Evolutionary conservation across 2,113 vertebrate species (phyloP), one percentile per base, ranked within the genome.

Genomic region (Bos javanicus): DNA sequence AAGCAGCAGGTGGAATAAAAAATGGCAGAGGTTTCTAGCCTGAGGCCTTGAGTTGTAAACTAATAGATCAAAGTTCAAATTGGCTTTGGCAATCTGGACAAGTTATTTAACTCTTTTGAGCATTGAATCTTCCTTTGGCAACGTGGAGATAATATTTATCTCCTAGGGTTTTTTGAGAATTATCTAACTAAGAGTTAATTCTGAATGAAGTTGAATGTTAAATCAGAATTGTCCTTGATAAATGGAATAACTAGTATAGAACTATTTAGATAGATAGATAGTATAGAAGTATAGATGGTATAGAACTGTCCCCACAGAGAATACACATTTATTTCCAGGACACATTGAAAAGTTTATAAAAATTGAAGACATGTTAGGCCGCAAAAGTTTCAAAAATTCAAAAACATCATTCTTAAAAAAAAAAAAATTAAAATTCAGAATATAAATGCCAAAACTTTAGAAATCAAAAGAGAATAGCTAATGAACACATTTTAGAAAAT

Each of bases 31-130:
- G 2, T 89, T 91, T 95, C 25, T 62, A 57, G 25, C 33, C 12
- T 50, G 74, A 80, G 64, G 36, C 0, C 6, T 59, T 83, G 16
- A 56, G 50, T 57, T 83, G 33, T 83, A 84, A 96, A 78, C 87
- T 91, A 71, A 60, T 15, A 64, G 46, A 21, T 87, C 92, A 86
- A 90, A 97, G 92, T 97, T 97, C 90, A 97, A 25, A 71, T 39
- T 19, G 50, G 21, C 5, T 62, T 17, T 95, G 50, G 81, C 14
- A 94, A 80, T 87, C 76, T 92, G 90, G 54, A 83, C 33, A 26
- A 14, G 15, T 36, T 84, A 36, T 25, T 62, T 94, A 87, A 94
- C 56, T 12, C 39, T 26, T 95, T 92, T 87, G 46, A 90, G 3
- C 43, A 12, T 5, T 43, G 67, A 91, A 13, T 33, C 60, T 39